Evolutionary conservation across 1,140 invertebrate genomes (phyloP), one percentile per base, ranked within the genome.

Genomic region (Dendroctonus ponderosae): DNA sequence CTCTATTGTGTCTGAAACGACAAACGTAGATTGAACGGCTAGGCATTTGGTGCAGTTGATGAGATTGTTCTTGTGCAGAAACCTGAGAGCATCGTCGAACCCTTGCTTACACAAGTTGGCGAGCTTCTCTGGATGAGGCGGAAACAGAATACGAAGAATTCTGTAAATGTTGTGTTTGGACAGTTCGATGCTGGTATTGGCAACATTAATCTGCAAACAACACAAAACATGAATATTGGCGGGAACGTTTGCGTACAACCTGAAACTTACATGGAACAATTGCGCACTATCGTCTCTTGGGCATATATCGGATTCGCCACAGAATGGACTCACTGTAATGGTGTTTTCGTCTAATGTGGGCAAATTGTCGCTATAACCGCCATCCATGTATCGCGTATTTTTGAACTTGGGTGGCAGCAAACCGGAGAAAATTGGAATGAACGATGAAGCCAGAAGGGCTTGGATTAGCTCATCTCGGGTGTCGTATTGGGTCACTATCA

Each of bases 271-370:
- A 75, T 92, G 90, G 74, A 93, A 92, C 49, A 93, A 79, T 79
- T 92, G 90, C n/a, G 89, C 90, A 62, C 89, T 91, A 61, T 88
- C 82, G 79, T 99, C 97, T 57, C 89, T 84, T 0, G 97, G 97
- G 81, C 97, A 99, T 71, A 99, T 99, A 78, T 99, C 97, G 76
- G 90, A 94, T 79, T 99, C 96, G 0, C 97, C 97, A 75, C 94
- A 94, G 80, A 99, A 99, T 0, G 97, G 97, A 75, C 92, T 96
- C 26, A 99, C 92, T 0, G 96, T 98, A 62, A 99, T 91, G 0
- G 97, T 99, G 75, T 97, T 90, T 76, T 94, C 90, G 79, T 99
- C 94, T 9, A 98, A 78, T 3, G 91, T 89, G 3, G 96, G 96
- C 70, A 98, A 82, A 83, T 99, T 99, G 73, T 99, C 91, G 62